phyloP scores from a whole-genome alignment of 1,140 invertebrate genomes.

The Conopomorpha cramerella region DNA sequence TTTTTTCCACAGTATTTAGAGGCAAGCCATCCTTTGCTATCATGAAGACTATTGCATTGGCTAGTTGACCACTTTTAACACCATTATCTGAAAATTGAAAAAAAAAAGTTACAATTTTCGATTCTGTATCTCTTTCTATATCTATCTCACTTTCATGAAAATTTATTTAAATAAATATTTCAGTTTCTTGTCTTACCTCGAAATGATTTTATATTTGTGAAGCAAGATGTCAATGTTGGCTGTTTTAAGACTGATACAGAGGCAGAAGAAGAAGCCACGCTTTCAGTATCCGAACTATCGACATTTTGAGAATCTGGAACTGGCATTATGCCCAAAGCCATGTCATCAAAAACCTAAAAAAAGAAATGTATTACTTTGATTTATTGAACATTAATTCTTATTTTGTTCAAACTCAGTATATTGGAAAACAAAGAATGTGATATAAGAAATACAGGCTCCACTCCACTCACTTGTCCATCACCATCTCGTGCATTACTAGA shows the following conservation, averaged over 20 bases:
- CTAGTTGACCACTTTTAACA: too few species aligned
- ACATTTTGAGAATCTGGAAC: too few species aligned
- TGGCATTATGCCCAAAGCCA: slow-evolving; percentile 2
- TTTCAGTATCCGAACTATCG: too few species aligned
- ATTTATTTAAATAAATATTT: too few species aligned
- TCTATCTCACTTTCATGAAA: slow-evolving; percentile 5
- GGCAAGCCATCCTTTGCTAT: too few species aligned
- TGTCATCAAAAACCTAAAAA: slow-evolving; percentile 6
- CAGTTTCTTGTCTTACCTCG: slow-evolving; percentile 9
- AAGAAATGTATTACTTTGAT: slow-evolving; percentile 4
- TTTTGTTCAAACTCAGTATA: slow-evolving; percentile 4
- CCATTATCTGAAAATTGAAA: slow-evolving; percentile 4
- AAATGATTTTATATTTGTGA: slow-evolving; percentile 10
- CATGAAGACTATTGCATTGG: too few species aligned
- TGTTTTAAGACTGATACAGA: slow-evolving; percentile 11
- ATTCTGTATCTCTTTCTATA: too few species aligned
- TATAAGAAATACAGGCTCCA: slow-evolving; percentile 8
- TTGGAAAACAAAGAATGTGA: slow-evolving; percentile 8
- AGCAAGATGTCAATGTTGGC: slow-evolving; percentile 9
- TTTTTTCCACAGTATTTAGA: too few species aligned
- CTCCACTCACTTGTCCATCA: slow-evolving; percentile 10
- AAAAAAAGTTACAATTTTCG: slow-evolving; percentile 5
- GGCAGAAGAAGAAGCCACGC: slow-evolving; percentile 9
- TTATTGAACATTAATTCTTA: slow-evolving; percentile 5
- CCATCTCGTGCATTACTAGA: slow-evolving; percentile 9